Base-by-base conservation (phyloP, 2,888 invertebrate species). In the Lasioglossum vierecki region DNA sequence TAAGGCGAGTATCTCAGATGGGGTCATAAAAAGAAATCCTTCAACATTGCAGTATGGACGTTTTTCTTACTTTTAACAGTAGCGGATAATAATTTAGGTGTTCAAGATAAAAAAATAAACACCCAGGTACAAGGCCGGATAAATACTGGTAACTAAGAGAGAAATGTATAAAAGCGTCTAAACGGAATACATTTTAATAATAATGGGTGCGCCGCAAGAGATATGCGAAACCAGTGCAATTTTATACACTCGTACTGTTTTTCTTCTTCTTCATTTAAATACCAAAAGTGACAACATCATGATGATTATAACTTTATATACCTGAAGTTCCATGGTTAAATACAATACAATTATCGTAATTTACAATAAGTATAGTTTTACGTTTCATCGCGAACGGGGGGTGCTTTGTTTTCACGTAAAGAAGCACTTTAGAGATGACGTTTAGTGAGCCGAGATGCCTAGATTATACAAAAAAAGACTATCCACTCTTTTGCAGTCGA, bases 401-500 rank as follows among this genome's bases (percentile, higher is more conserved):
- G 80, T 86, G 88, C 82, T 88, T 80, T 84, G 74, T 79, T 74
- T 88, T 81, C 77, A 76, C 76, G 84, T 84, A 88, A 88, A 87
- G 82, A 89, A 90, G 83, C 86, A 82, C 80, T 86, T 88, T 86
- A 86, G 84, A 86, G 85, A 86, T 85, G 79, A 30, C 1, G 30
- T 30, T 90, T 88, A 84, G 87, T 82, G 85, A 89, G 81, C 82
- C 80, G 73, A 85, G 75, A 89, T 84, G 85, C 82, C 89, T 89
- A 91, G 82, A 83, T 87, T 83, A 83, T 87, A 88, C 89, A 88
- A 85, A 88, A 88, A 90, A 87, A 89, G 5, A 83, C 83, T 86
- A 87, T 87, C 87, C 87, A 90, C 84, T 82, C 83, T 85, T 85
- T 88, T 84, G 81, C 86, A 88, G 88, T 90, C 90, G 84, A 90